Evolutionary conservation across 2,797 vertebrate genomes (phyloP), one percentile per base, ranked within the genome.

Genomic region (Mareca penelope): DNA sequence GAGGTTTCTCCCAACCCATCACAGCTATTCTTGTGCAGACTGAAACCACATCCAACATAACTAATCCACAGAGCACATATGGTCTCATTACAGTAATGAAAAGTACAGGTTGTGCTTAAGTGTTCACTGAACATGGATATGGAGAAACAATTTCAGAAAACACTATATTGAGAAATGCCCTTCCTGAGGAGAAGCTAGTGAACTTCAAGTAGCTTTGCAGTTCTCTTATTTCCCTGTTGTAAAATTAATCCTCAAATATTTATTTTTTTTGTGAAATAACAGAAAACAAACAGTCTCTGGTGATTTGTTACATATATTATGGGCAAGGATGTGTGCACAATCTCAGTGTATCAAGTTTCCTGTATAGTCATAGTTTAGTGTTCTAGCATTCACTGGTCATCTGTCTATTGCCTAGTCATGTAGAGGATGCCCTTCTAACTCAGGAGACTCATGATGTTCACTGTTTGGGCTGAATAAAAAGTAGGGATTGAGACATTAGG

Each of bases 401-500:
- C 65, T 61, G 23, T 78, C 33, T 63, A 2, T 24, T 69, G 23
- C 18, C 89, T 85, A 82, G 52, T 75, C 84, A 89, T 65, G 70
- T 68, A 95, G 44, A 86, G 8, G 48, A 44, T 50, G 23, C 4
- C 15, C 24, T 80, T 94, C 57, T 64, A 77, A 84, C 82, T 85
- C 70, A 63, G 63, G 61, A 88, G 52, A 75, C 50, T 88, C 63
- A 37, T 53, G 31, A 73, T 80, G 63, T 18, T 68, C 71, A 67
- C 23, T 50, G 33, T 71, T 90, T 68, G 52, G 31, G 26, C 53
- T 65, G 55, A 59, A 75, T 56, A 85, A 91, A 92, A 90, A 12
- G 6, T 57, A 53, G 52, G 21, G 68, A 94, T 95, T 88, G 92
- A 94, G 73, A 93, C n/a, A 81, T 90, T 52, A 92, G 56, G 63